Evolutionary conservation across 2,888 invertebrate species (phyloP).

Genomic region (Empis livida): DNA sequence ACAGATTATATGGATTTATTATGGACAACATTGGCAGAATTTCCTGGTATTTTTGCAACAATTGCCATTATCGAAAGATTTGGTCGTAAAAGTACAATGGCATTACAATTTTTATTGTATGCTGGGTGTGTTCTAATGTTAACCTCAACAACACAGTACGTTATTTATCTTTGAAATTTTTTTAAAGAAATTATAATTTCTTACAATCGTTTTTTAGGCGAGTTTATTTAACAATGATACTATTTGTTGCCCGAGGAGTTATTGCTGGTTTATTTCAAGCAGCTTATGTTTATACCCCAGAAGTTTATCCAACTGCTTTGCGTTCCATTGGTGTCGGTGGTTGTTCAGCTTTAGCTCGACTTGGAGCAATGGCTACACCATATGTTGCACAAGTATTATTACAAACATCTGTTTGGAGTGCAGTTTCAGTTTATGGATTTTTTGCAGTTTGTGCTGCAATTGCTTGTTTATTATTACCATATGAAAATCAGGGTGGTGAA

Average conservation of each 20-base stretch:
- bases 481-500: conserved; percentile 45
- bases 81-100: conserved; percentile 87
- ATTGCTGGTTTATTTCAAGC: conserved; percentile 93
- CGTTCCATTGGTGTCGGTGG: conserved; percentile 85
- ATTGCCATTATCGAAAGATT: conserved; percentile 80
- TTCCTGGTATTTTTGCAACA: conserved; percentile 83
- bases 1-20: conserved; percentile 84
- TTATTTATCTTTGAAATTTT: too few species aligned
- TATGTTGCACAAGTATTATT: conserved; percentile 81
- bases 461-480: conserved; percentile 48
- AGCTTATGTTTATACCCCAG: conserved; percentile 91
- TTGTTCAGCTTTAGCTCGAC: conserved; percentile 78
- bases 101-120: conserved; percentile 78
- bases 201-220: conserved; percentile 57
- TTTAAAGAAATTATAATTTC: conserved; percentile 11
- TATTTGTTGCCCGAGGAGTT: conserved; percentile 81
- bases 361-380: conserved; percentile 89
- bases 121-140: conserved; percentile 62
- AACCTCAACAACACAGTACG: conserved; percentile 54
- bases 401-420: conserved; percentile 42
- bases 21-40: conserved; percentile 90
- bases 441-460: conserved; percentile 46
- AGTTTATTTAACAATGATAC: conserved; percentile 60
- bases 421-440: conserved; percentile 46
- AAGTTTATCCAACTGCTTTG: conserved; percentile 83